Percentiles rank a stretch among this genome's conserved stretches.
These are phyloP conservation scores for Gari tellinella DNA, from an alignment of 2,888 invertebrate genomes.

Conservation along the genomic window DNA sequence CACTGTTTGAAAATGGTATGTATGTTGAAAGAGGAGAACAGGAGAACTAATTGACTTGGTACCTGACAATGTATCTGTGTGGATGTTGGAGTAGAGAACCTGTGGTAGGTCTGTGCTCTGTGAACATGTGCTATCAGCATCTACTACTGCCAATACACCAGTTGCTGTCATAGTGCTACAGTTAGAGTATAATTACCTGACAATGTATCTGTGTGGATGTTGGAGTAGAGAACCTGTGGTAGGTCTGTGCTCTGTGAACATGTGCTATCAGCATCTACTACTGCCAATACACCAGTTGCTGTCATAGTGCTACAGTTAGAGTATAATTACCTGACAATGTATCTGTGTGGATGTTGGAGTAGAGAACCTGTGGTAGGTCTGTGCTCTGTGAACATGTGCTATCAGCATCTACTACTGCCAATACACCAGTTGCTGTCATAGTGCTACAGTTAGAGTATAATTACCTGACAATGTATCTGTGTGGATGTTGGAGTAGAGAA, in stretches of 20 bases:
- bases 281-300: constrained; percentile 36
- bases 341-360: constrained; percentile 25
- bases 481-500: constrained; percentile 34
- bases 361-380: constrained; percentile 45
- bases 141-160: constrained; percentile 44
- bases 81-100: constrained; percentile 33
- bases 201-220: constrained; percentile 18
- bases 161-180: constrained; percentile 20
- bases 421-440: constrained; percentile 37
- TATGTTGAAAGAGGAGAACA: too few species aligned
- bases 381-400: constrained; percentile 34
- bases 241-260: constrained; percentile 43
- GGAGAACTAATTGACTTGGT: not conserved
- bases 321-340: constrained; percentile 31
- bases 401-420: constrained; percentile 36
- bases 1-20: too few species aligned
- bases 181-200: constrained; percentile 28
- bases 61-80: constrained; percentile 36
- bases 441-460: constrained; percentile 6
- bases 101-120: constrained; percentile 38
- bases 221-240: constrained; percentile 41
- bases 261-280: constrained; percentile 35
- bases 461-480: constrained; percentile 35
- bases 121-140: constrained; percentile 38
- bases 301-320: constrained; percentile 16